A percentile compares a stretch with the other conserved stretches of the same genome.
Conservation (phyloP, 2,888 invertebrate genomes). For the Abscondita cerata region DNA sequence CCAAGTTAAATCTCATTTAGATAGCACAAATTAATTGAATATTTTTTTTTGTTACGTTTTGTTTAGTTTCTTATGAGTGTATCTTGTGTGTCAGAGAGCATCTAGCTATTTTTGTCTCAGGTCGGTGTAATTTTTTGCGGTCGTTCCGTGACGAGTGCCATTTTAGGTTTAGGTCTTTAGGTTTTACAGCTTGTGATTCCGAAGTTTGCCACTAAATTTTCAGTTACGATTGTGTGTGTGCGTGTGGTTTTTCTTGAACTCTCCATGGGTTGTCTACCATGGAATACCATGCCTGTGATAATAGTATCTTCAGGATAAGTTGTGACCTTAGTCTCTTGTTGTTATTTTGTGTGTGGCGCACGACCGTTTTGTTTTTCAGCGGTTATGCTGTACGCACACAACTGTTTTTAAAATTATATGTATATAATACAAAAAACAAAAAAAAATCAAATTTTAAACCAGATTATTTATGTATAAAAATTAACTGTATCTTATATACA, state of each 20-base stretch:
- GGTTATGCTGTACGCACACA: constrained; percentile 46
- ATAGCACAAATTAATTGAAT: constrained; percentile 42
- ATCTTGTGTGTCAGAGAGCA: constrained; percentile 31
- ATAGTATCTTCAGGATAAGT: constrained; percentile 74
- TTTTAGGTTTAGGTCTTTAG: constrained; percentile 56
- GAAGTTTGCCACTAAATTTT: constrained; percentile 47
- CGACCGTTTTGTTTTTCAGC: constrained; percentile 43
- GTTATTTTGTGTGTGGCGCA: constrained; percentile 57
- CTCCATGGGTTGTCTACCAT: constrained; percentile 42
- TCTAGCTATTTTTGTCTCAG: constrained; percentile 49
- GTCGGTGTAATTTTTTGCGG: constrained; percentile 55
- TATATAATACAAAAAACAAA: constrained; percentile 57
- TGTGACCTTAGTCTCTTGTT: constrained; percentile 71
- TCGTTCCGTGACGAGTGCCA: constrained; percentile 53
- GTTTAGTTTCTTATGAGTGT: constrained; percentile 26
- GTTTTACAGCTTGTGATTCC: constrained; percentile 51
- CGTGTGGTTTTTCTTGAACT: constrained; percentile 33
- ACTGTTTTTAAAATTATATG: constrained; percentile 61
- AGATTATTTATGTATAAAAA: constrained; percentile 59
- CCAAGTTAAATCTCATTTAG: constrained; percentile 44
- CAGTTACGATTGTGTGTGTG: constrained; percentile 46
- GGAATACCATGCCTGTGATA: constrained; percentile 71
- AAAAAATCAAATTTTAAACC: constrained; percentile 56
- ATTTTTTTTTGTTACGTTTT: constrained; percentile 38
- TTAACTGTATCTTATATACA: constrained; percentile 57